Base-by-base conservation (phyloP, 1,140 invertebrate species). In the Drosophila littoralis region DNA sequence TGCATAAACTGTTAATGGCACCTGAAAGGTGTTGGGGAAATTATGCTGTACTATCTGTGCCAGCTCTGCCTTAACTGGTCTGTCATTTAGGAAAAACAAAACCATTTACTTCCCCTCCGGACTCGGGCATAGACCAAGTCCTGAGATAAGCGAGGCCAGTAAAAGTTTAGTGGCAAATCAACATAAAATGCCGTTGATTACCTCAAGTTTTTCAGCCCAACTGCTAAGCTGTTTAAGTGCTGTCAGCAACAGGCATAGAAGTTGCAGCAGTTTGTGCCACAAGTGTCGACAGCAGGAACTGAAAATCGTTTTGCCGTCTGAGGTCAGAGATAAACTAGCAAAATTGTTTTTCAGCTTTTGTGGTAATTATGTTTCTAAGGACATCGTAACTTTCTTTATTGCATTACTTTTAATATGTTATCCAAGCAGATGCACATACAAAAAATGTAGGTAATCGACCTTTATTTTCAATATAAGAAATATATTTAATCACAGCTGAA, bases 181-280 rank as follows among this genome's bases (percentile, higher is more conserved):
- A 82, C 83, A 82, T 88, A 88, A 86, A 82, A 77, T 86, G 60
- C 36, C 73, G 75, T 78, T 82, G 83, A 86, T 86, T 86, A 86
- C 76, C 72, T 74, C 51, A 58, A 68, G 68, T 75, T 82, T 76
- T 65, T 45, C 43, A 61, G 58, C 28, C 46, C 33, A 48, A 50
- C 63, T 35, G 42, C 9, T 51, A n/a, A 63, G 73, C 46, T 74
- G 66, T 68, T 79, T 64, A 51, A 71, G 71, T 67, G 67, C 66
- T 85, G 82, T 81, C 82, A 85, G 82, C 82, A 86, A 79, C 82
- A 85, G 75, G 79, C 82, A 43, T 13, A 38, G 33, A 72, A 71
- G 61, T 86, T 77, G 57, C 50, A 51, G 64, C 57, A 67, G 64
- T 65, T 72, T 64, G 54, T n/a, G 58, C 35, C 70, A 46, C 74